Base-by-base conservation (phyloP, 2,797 vertebrate species). In the Anisognathus igniventris region DNA sequence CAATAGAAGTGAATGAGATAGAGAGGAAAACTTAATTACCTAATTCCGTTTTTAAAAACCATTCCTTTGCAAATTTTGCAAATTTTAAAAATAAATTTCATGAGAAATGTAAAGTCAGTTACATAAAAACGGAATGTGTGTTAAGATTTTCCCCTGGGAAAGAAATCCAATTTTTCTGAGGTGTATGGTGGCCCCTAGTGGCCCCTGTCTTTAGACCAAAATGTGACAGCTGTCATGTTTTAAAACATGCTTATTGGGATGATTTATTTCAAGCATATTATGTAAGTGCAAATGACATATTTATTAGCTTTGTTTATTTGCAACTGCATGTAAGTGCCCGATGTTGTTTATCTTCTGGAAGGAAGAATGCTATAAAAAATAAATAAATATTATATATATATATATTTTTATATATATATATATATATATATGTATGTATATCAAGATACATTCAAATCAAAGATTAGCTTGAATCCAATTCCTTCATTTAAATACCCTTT, bases 111-210 rank as follows among this genome's bases (percentile, higher is more conserved):
- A 21, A 78, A 37, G 27, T 57, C 44, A 24, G 21, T 62, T 58
- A 64, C 0, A 4, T 30, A 23, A 8, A 66, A 61, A 5, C 45
- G 18, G n/a, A 87, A 78, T 12, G 6, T 39, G 19, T 13, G 53
- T 53, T 21, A 31, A 53, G 27, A 4, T 25, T 76, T 72, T 85
- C 48, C 56, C 42, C 13, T 11, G 53, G 61, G 65, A 57, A 62
- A 56, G 14, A 80, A 60, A 54, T 12, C 5, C 4, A 4, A 4
- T n/a, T 48, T 94, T 95, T 62, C 40, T 58, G 77, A 83, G 76
- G 96, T 64, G 21, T 96, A 4, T 76, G 58, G 84, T 94, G 96
- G 91, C 96, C 95, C 62, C 96, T 98, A 86, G 80, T 93, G 97
- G 96, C 64, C 58, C 19, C 22, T 57, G 7, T 79, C 72, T 66